phyloP scores from a whole-genome alignment of 2,113 vertebrate species.

The Cygnus buccinator region DNA sequence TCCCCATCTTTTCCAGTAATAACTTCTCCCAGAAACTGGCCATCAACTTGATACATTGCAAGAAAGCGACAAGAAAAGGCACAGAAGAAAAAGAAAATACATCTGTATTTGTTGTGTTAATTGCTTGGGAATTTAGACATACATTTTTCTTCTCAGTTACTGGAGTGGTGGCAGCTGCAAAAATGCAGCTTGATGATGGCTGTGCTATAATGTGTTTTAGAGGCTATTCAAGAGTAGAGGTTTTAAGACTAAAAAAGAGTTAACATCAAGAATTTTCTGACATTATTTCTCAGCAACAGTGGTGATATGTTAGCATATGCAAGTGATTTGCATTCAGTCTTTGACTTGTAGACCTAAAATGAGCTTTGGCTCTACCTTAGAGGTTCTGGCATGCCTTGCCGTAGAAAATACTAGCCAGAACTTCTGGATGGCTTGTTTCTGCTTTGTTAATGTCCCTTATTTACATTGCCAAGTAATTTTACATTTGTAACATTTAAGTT shows the following conservation, averaged over 20 bases:
- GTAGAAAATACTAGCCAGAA: neutral
- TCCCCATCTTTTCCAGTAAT: neutral
- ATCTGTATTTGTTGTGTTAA: neutral
- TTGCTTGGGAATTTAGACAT: neutral
- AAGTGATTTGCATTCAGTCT: neutral
- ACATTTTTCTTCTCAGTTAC: neutral
- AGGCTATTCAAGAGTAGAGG: neutral
- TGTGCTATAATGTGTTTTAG: neutral
- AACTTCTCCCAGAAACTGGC: neutral
- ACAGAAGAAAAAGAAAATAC: neutral
- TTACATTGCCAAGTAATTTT: neutral
- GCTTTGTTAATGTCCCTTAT: neutral
- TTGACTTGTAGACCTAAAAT: neutral
- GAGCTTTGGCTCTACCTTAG: neutral
- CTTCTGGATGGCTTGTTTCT: neutral
- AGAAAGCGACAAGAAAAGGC: neutral
- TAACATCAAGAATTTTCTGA: neutral
- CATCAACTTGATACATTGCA: neutral
- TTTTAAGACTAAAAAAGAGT: neutral
- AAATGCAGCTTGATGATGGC: neutral
- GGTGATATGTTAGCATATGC: neutral
- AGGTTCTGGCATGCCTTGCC: neutral
- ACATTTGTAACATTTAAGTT: neutral
- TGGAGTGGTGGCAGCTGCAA: neutral
- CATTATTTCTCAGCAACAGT: neutral